Evolutionary conservation across 2,113 vertebrate species (phyloP).

Genomic region (Pseudorectes ferrugineus): DNA sequence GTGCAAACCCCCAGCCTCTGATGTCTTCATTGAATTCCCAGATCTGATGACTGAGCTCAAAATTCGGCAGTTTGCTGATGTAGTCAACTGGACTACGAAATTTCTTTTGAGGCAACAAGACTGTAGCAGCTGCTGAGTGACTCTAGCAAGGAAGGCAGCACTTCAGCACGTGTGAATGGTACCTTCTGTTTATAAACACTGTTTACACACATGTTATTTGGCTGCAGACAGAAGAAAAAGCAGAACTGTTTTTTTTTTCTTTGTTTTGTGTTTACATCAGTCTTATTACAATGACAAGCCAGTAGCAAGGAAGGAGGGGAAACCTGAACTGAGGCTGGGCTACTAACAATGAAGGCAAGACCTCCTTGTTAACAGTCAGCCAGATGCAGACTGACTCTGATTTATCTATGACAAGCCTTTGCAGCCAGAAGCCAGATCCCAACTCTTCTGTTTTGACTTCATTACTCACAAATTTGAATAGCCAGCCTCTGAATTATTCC

Average conservation of each 20-base stretch:
- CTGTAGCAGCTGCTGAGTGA: background rate
- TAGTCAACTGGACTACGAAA: background rate
- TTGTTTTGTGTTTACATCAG: background rate
- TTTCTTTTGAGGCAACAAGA: background rate
- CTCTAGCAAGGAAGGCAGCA: background rate
- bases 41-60: background rate
- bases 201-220: background rate
- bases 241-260: background rate
- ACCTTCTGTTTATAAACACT: background rate
- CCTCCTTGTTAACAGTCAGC: background rate
- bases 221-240: background rate
- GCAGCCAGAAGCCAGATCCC: background rate
- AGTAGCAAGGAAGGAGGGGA: background rate
- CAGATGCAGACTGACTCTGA: background rate
- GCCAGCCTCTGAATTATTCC: background rate
- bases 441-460: background rate
- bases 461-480: background rate
- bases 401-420: background rate
- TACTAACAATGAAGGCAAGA: background rate
- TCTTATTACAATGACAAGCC: background rate
- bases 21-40: background rate
- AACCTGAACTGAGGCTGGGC: background rate
- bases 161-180: background rate
- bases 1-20: background rate
- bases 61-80: background rate